Percentiles rank a stretch among this genome's conserved stretches.
Evolutionary conservation across 2,113 vertebrate genomes (phyloP).

Genomic region (Oreochromis aureus): DNA sequence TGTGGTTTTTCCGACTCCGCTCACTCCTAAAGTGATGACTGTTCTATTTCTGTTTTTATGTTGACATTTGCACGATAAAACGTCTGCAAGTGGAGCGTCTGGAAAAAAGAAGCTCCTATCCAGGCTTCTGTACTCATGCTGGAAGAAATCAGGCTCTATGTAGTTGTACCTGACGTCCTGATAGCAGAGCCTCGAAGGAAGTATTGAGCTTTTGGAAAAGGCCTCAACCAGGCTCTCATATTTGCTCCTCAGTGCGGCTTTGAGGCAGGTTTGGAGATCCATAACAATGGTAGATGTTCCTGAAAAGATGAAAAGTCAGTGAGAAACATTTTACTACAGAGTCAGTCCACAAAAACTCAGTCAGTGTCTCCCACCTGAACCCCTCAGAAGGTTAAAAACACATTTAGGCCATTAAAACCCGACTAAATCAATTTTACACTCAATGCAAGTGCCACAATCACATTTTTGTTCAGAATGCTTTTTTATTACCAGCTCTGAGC

Average conservation of each 20-base stretch:
- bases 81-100: neutral
- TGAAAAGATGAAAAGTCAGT: neutral
- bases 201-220: fast-evolving
- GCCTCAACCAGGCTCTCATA: neutral
- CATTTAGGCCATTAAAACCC: neutral
- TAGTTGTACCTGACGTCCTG: neutral
- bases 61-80: constrained; percentile 1
- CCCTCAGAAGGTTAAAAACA: neutral
- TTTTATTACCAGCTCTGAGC: fast-evolving
- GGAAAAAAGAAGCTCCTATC: neutral
- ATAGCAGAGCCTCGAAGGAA: neutral
- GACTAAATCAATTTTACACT: neutral
- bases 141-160: neutral
- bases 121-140: constrained; percentile 4
- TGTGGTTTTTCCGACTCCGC: constrained; percentile 43
- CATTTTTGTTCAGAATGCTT: neutral
- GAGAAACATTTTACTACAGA: neutral
- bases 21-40: constrained; percentile 16
- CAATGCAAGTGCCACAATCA: fast-evolving
- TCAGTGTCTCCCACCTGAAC: neutral
- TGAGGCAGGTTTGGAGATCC: neutral
- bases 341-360: neutral
- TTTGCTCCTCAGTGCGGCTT: constrained; percentile 6
- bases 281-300: neutral
- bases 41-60: neutral